Percentiles rank a stretch among this genome's conserved stretches.
Conservation (phyloP, 1,140 invertebrate genomes). For the Pseudachorutes palmiensis region DNA sequence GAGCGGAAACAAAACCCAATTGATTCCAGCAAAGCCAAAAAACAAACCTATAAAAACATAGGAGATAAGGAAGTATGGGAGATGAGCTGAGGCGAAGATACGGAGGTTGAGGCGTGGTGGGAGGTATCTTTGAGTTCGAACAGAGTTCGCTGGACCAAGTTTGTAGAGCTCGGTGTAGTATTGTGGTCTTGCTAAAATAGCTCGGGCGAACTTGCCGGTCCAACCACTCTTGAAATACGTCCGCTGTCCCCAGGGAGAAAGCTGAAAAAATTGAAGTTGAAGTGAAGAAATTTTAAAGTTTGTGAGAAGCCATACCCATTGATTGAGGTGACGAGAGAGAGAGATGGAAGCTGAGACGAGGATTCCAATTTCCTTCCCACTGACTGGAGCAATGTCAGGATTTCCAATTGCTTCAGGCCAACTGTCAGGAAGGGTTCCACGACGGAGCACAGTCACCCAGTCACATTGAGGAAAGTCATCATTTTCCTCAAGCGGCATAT, state of each 20-base stretch:
- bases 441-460: too few species aligned
- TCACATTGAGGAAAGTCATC: too few species aligned
- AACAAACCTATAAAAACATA: neutral
- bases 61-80: conserved; percentile 3
- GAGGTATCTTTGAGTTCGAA: conserved; percentile 17
- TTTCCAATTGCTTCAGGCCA: neutral
- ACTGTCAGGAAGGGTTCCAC: too few species aligned
- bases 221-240: conserved; percentile 15
- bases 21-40: neutral
- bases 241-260: conserved; percentile 8
- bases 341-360: neutral
- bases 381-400: too few species aligned
- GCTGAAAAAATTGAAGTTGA: neutral
- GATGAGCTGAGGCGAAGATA: conserved; percentile 1
- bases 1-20: neutral
- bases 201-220: conserved; percentile 21
- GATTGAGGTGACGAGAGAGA: neutral
- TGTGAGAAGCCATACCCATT: neutral
- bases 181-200: conserved; percentile 23
- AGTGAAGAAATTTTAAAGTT: neutral
- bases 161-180: conserved; percentile 22
- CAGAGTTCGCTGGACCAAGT: neutral
- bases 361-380: neutral
- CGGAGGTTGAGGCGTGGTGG: conserved; percentile 27
- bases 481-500: too few species aligned